These are phyloP conservation scores for Drosophila elegans DNA, from an alignment of 1,140 invertebrate genomes.

Conservation along the genomic window DNA sequence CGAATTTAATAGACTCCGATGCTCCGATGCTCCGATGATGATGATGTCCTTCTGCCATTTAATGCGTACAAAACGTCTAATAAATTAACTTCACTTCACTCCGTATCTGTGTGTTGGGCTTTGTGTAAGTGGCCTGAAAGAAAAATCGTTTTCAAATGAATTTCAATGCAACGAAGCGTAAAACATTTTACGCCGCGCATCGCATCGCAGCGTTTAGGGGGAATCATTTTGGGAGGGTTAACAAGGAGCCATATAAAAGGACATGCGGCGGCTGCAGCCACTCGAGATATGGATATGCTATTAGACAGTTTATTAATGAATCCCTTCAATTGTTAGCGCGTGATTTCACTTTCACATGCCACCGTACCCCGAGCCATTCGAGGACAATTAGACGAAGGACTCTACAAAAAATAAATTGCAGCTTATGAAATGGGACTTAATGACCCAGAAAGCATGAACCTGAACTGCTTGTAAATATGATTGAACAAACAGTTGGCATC, in stretches of 20 bases:
- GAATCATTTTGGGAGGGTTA: conserved; percentile 27
- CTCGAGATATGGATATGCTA: conserved; percentile 73
- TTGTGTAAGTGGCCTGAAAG: conserved; percentile 79
- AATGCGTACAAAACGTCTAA: conserved; percentile 83
- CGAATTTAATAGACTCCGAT: conserved; percentile 78
- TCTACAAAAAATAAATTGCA: conserved; percentile 58
- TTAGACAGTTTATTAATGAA: conserved; percentile 84
- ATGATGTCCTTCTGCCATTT: conserved; percentile 81
- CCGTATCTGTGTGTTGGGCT: conserved; percentile 50
- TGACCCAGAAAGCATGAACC: conserved; percentile 69
- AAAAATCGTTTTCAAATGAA: conserved; percentile 83
- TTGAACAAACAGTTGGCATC: conserved; percentile 74
- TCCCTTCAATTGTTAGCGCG: conserved; percentile 81
- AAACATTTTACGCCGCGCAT: conserved; percentile 77
- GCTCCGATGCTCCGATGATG: conserved; percentile 59
- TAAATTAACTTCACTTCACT: conserved; percentile 82
- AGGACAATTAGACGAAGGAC: conserved; percentile 69
- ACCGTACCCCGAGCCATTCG: conserved; percentile 21
- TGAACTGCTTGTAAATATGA: conserved; percentile 66
- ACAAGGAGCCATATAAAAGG: conserved; percentile 66
- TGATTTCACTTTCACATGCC: conserved; percentile 76
- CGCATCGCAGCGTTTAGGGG: conserved; percentile 33
- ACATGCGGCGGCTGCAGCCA: conserved; percentile 72
- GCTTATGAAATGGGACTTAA: conserved; percentile 64
- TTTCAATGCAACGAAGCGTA: conserved; percentile 84